phyloP scores from a whole-genome alignment of 30 jellyfish, hydroid and myxozoan species.

The Pelagia noctiluca region DNA sequence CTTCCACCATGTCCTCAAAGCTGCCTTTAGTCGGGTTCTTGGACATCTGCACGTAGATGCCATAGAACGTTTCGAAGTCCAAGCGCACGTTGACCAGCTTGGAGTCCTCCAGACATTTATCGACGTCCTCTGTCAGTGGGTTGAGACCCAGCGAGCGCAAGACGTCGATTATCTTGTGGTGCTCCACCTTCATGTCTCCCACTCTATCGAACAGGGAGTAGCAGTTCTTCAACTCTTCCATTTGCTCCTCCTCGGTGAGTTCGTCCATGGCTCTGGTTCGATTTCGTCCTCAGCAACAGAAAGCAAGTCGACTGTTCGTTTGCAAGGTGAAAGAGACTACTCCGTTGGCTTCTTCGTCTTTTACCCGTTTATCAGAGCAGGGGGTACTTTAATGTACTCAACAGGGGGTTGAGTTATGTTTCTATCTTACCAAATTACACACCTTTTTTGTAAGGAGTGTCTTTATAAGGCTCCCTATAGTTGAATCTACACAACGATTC shows the following conservation, averaged over 20 bases:
- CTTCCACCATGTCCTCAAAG: conserved; percentile 94
- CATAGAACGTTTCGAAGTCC: conserved; percentile 87
- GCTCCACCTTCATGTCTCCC: conserved; percentile 91
- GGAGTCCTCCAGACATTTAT: conserved; percentile 83
- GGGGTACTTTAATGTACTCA: no score
- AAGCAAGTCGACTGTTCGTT: no score
- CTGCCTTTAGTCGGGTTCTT: conserved; percentile 75
- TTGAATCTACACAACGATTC: no score
- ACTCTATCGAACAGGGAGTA: conserved; percentile 81
- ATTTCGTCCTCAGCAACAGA: no score
- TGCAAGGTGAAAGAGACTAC: no score
- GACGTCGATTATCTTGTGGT: conserved; percentile 67
- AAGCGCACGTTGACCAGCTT: conserved; percentile 77
- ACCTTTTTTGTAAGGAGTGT: no score
- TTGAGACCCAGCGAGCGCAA: conserved; percentile 89
- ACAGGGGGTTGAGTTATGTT: no score
- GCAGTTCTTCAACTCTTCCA: conserved; percentile 88
- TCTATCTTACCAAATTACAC: no score
- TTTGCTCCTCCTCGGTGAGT: conserved; percentile 83
- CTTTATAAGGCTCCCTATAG: no score
- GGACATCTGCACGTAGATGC: conserved; percentile 85
- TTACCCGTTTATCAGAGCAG: no score
- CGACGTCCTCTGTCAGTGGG: conserved; percentile 81
- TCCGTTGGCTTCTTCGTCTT: no score
- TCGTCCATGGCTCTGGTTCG: background rate